These are phyloP conservation scores for Pachydiplax longipennis DNA, from an alignment of 2,888 invertebrate species.

Conservation along the genomic window DNA sequence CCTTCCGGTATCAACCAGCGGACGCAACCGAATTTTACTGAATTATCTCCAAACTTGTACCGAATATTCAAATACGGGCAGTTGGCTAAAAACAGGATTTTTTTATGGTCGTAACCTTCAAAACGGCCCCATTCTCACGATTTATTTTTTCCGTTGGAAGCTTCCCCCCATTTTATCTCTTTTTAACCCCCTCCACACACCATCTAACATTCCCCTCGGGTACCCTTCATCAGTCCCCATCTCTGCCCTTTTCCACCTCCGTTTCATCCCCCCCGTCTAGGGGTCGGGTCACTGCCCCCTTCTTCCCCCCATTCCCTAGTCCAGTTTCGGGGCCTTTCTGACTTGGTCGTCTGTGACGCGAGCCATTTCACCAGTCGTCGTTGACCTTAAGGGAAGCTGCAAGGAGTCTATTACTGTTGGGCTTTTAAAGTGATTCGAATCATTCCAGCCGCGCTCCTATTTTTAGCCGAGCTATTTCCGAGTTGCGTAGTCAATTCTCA, in stretches of 20 bases:
- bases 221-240: constrained; percentile 7
- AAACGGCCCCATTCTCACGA: not conserved
- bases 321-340: not conserved
- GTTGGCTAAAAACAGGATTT: too few relatives aligned
- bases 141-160: too few relatives aligned
- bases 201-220: constrained; percentile 10
- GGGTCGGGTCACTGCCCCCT: not conserved
- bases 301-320: not conserved
- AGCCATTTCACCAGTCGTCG: not conserved
- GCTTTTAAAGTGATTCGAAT: not conserved
- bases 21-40: too few relatives aligned
- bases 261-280: not conserved
- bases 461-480: constrained; percentile 4
- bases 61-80: too few relatives aligned
- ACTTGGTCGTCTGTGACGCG: not conserved
- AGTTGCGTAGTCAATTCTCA: not conserved
- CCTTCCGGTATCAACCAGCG: too few relatives aligned
- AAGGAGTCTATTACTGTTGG: not conserved
- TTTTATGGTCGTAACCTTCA: not conserved
- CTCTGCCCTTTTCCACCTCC: not conserved
- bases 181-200: not conserved
- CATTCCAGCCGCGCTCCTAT: not conserved
- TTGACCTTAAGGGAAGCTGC: not conserved
- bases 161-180: not conserved
- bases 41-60: too few relatives aligned